Evolutionary conservation across 2,797 vertebrate genomes (phyloP).

Genomic region (Sebastes diaconus): DNA sequence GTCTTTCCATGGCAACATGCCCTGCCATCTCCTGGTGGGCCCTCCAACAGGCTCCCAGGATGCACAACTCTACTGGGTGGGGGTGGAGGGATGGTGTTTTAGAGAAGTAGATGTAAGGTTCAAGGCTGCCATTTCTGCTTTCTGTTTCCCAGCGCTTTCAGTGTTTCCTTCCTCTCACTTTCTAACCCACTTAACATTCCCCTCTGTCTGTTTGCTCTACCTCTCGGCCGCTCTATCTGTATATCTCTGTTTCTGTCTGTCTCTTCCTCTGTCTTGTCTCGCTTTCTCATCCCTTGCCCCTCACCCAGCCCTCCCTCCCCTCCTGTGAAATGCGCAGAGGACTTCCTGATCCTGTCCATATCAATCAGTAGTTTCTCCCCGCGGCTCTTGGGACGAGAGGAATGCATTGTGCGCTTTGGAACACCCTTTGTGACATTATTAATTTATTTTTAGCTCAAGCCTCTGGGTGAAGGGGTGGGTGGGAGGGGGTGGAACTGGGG

Average conservation of each 20-base stretch:
- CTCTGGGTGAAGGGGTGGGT: slow-evolving; percentile 24
- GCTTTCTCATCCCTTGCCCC: slow-evolving; percentile 33
- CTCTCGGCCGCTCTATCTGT: slow-evolving; percentile 18
- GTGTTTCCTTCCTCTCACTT: slow-evolving; percentile 33
- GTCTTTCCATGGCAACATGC: slow-evolving; percentile 48
- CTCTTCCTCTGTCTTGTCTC: slow-evolving; percentile 31
- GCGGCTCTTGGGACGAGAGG: slow-evolving; percentile 68
- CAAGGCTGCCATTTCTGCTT: not conserved
- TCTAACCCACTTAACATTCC: slow-evolving; percentile 42
- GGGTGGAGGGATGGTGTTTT: not conserved
- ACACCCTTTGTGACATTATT: slow-evolving; percentile 81
- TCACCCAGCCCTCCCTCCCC: slow-evolving; percentile 14
- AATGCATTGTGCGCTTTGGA: slow-evolving; percentile 81
- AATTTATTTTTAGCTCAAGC: slow-evolving; percentile 80
- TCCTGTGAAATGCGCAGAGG: slow-evolving; percentile 51
- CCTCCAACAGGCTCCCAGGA: slow-evolving; percentile 37
- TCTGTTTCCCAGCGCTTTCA: not conserved
- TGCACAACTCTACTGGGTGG: slow-evolving; percentile 1
- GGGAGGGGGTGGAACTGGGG: slow-evolving; percentile 44
- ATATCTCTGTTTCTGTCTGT: slow-evolving; percentile 24
- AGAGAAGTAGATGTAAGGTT: not conserved
- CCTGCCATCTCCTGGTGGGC: slow-evolving; percentile 28
- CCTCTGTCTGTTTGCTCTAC: slow-evolving; percentile 30
- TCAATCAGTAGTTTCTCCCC: slow-evolving; percentile 78
- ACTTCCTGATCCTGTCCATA: slow-evolving; percentile 80